Evolutionary conservation across 2,888 invertebrate genomes (phyloP), one percentile per base, ranked within the genome.

Genomic region (Nemotelus nigrinus): DNA sequence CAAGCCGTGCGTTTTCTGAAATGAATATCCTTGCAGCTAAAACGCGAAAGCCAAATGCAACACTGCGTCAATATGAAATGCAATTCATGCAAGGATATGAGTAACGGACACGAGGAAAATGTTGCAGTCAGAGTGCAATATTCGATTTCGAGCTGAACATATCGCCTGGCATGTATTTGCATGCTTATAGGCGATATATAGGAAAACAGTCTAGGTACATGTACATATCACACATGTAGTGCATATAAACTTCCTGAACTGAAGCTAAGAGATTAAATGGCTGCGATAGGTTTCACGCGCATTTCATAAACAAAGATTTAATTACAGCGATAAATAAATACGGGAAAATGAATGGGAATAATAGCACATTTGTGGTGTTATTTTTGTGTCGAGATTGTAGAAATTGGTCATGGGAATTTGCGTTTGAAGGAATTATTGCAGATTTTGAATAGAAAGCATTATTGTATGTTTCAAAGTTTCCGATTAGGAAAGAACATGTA

Each of bases 221-320:
- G n/a, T n/a, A n/a, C n/a, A 41, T 68, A n/a, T 48, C 39, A 25
- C n/a, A 25, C 50, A 68, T 50, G 50, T 8, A 8, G 39, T 39
- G 47, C 4, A 25, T 44, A 63, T 63, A 39, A 44, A 41, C 48
- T 25, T 43, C 58, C 70, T 53, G 70, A 70, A 70, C 55, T 70
- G 39, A 70, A 70, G 70, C 70, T 55, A 53, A 60, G 50, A 74
- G 74, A 74, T 74, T 74, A 74, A 74, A 74, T 74, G 74, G 39
- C 39, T 8, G 74, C 60, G 74, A 74, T 74, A 74, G 74, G 74
- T 48, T 74, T 74, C 74, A 74, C 74, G 74, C 74, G 74, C 70
- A 55, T 74, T 74, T 74, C 74, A 60, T 74, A 74, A 74, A 74
- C 74, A 74, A 74, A 74, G 74, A 74, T 74, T 74, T 74, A 74